These are phyloP conservation scores for Callospermophilus lateralis DNA, from an alignment of 2,113 vertebrate genomes.

Conservation along the genomic window DNA sequence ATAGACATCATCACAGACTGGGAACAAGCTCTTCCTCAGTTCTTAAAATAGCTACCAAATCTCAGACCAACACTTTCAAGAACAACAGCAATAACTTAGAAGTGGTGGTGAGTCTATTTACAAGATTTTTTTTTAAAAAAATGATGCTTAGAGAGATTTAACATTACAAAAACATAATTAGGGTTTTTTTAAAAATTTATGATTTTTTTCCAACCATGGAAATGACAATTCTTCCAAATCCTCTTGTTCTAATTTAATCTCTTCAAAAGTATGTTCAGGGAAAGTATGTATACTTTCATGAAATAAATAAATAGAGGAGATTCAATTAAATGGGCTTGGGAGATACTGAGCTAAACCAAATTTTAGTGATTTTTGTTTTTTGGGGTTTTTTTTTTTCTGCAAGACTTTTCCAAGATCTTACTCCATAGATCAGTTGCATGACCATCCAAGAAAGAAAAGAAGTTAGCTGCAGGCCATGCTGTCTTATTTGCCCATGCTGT, in stretches of 20 bases:
- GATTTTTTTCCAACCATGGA: neutral
- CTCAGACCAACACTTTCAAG: neutral
- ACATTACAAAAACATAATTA: neutral
- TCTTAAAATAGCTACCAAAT: neutral
- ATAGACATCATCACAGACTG: neutral
- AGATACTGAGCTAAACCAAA: neutral
- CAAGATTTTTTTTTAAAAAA: neutral
- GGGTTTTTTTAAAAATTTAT: neutral
- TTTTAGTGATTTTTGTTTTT: neutral
- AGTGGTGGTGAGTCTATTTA: neutral
- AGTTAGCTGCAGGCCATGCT: rapidly evolving
- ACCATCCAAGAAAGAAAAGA: neutral
- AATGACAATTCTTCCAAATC: neutral
- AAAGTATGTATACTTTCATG: neutral
- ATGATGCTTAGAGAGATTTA: neutral
- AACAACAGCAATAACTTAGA: neutral
- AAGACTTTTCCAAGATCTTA: neutral
- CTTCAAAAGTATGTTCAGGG: neutral
- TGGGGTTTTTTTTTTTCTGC: neutral
- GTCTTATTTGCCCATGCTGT: rapidly evolving
- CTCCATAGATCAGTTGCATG: too few relatives aligned
- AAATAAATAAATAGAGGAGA: neutral
- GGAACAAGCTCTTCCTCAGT: neutral
- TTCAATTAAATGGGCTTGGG: neutral
- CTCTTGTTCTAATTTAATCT: conserved; percentile 7